A percentile compares a stretch with the other conserved stretches of the same genome.
These are phyloP conservation scores for Pentamera pediparva DNA, from an alignment of 53 echinoderm and acorn worm genomes.

Conservation along the genomic window DNA sequence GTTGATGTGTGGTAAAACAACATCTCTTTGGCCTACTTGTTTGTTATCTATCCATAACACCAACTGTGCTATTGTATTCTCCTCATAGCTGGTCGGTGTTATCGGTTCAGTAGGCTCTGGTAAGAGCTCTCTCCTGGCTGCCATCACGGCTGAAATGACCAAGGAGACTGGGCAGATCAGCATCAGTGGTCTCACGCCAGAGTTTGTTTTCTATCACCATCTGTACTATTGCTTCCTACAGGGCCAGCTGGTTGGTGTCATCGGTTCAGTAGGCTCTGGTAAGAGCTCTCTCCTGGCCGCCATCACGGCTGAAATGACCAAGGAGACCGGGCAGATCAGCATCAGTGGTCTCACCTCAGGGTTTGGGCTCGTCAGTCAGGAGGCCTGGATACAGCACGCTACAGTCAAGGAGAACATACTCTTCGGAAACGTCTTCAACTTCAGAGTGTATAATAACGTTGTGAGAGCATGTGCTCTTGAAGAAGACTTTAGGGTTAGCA, in stretches of 20 bases:
- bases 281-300: conserved; percentile 95
- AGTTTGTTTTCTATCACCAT: not conserved
- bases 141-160: conserved; percentile 74
- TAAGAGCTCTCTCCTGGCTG: conserved; percentile 91
- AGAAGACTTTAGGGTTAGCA: conserved; percentile 86
- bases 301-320: conserved; percentile 83
- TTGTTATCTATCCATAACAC: no score
- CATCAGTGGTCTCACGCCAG: conserved; percentile 30
- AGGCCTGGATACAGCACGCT: conserved; percentile 94
- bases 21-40: no score
- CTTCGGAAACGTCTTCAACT: conserved; percentile 69
- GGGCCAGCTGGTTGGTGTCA: conserved; percentile 92
- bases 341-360: conserved; percentile 57
- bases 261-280: conserved; percentile 87
- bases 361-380: conserved; percentile 85
- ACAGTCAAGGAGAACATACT: conserved; percentile 85
- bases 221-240: conserved; percentile 5
- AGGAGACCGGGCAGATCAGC: conserved; percentile 58
- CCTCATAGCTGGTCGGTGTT: conserved; percentile 85
- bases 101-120: conserved; percentile 90
- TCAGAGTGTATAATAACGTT: conserved; percentile 58
- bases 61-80: no score
- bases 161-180: conserved; percentile 54
- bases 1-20: no score
- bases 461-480: conserved; percentile 82